Conservation (phyloP, 35 echinoderm and acorn worm genomes). For the Anneissia japonica region DNA sequence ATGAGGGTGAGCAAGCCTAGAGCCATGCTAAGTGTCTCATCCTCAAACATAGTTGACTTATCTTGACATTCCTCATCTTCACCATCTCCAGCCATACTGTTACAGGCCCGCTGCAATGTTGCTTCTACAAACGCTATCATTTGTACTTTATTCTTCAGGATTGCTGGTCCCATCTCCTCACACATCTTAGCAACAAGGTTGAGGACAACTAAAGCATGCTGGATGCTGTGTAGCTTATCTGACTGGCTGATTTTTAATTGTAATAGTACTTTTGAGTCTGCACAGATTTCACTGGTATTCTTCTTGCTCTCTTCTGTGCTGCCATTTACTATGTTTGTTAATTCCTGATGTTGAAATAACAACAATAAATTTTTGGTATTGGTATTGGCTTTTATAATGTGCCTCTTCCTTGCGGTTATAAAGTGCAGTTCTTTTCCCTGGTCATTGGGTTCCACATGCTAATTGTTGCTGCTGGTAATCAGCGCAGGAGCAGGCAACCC, state of each 20-base stretch:
- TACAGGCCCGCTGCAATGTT: constrained; percentile 55
- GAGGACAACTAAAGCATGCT: constrained; percentile 52
- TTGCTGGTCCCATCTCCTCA: constrained; percentile 45
- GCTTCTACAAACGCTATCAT: constrained; percentile 71
- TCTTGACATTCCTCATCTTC: constrained; percentile 7
- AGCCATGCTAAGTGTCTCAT: constrained; percentile 68
- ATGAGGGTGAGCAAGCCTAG: constrained; percentile 59
- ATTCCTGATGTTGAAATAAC: no score
- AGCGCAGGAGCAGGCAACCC: no score
- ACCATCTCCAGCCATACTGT: constrained; percentile 24
- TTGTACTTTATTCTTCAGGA: constrained; percentile 63
- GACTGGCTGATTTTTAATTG: constrained; percentile 31
- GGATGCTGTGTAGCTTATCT: constrained; percentile 13
- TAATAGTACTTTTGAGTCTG: constrained; percentile 5
- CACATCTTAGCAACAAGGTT: constrained; percentile 57
- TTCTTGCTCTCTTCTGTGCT: not conserved
- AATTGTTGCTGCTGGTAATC: no score
- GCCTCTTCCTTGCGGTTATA: no score
- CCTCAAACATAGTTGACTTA: constrained; percentile 40
- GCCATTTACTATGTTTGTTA: not conserved
- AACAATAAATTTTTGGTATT: no score
- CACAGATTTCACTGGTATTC: not conserved
- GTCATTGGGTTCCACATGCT: no score
- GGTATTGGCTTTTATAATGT: no score
- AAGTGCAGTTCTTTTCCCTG: no score